These are phyloP conservation scores for Dryocosmus kuriphilus DNA, from an alignment of 2,888 invertebrate genomes.

Conservation along the genomic window DNA sequence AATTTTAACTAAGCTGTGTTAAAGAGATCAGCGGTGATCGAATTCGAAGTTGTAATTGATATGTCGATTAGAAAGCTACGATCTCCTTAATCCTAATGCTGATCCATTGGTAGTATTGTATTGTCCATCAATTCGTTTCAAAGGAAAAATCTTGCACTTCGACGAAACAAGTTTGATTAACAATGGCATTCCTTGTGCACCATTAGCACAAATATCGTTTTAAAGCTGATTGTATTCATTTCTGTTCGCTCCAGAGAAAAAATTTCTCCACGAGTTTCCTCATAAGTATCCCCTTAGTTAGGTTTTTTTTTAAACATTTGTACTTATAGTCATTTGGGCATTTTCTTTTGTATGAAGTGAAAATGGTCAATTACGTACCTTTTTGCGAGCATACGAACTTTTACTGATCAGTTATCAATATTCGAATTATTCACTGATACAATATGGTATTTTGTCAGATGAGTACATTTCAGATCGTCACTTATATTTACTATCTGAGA, in stretches of 20 bases:
- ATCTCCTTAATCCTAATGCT: background rate
- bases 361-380: conserved; percentile 57
- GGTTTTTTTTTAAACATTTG: background rate
- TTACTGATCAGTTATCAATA: conserved; percentile 14
- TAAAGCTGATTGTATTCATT: too few species aligned
- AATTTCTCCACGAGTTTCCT: background rate
- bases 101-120: background rate
- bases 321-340: background rate
- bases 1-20: background rate
- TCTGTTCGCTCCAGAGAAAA: background rate
- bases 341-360: conserved; percentile 49
- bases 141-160: background rate
- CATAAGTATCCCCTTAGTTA: background rate
- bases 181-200: conserved; percentile 6
- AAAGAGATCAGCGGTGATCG: background rate
- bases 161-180: conserved; percentile 2
- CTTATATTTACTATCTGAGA: conserved; percentile 72
- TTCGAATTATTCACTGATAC: background rate
- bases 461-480: conserved; percentile 62
- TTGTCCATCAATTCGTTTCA: conserved; percentile 6
- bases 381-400: conserved; percentile 46
- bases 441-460: conserved; percentile 10
- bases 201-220: background rate
- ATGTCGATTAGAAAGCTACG: background rate
- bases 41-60: background rate